Base-by-base conservation (phyloP, 2,797 vertebrate species). In the Notoglanidium macrostoma region DNA sequence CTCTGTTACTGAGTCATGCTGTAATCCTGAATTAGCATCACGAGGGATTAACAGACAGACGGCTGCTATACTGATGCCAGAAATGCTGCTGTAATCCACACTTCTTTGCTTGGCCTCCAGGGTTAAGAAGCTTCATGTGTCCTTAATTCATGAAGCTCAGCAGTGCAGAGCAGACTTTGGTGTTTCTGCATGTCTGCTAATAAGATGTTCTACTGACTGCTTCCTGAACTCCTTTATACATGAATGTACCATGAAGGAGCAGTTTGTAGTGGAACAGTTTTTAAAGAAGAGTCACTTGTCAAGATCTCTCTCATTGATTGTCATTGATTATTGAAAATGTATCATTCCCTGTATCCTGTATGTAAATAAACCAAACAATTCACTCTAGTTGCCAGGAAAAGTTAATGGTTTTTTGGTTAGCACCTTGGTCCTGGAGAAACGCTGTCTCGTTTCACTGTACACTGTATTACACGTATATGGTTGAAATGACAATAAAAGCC, bases 1-100 rank as follows among this genome's bases (percentile, higher is more conserved):
- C 77, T 94, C 72, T 89, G 92, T 92, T 91, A 94, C 90, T 87
- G 92, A 93, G 90, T 92, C 92, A 65, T 46, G 57, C 90, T 90
- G 85, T 93, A 94, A 94, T 95, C 94, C 91, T 73, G 87, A 92
- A 93, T 94, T 94, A 92, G 91, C 91, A 86, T 92, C 85, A 90
- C 86, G 80, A 70, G 76, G 89, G 88, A 91, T 95, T 92, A 90
- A 76, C 90, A 91, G 44, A 2, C 90, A 68, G 88, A 80, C 74
- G 70, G 74, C 68, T 76, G 77, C 87, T 88, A 82, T 88, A 57
- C 84, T 4, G 32, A 68, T 87, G 14, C 77, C 54, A 74, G 80
- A 59, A 55, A 65, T 89, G 83, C 70, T 67, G 29, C 67, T 65
- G 57, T 86, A 46, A 79, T 86, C 86, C 80, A 79, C 79, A 73